Base-by-base conservation (phyloP, 2,797 vertebrate species). In the Gambelia wislizenii region DNA sequence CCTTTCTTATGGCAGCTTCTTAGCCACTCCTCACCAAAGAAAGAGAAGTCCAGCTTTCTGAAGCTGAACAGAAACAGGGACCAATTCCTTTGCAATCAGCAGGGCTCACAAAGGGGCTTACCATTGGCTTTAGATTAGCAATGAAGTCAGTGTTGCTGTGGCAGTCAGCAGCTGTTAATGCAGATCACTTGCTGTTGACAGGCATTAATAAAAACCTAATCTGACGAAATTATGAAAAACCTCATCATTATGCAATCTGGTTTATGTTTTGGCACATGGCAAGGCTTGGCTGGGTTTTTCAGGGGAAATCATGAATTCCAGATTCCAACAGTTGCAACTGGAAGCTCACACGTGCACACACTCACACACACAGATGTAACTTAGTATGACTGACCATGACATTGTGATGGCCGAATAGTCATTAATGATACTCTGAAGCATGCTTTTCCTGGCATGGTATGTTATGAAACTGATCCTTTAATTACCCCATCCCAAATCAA, bases 151-250 rank as follows among this genome's bases (percentile, higher is more conserved):
- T 49, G 75, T 20, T 59, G 56, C 93, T 92, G 95, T 75, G 91
- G 94, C 87, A 93, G 80, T 42, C 52, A 91, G 94, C n/a, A 83
- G 96, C 96, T 96, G 96, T 94, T 96, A 96, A 97, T 95, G 96
- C 96, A 97, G 96, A 88, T 96, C 96, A 95, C 96, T 96, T 97
- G 96, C 97, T 97, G 97, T 97, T 98, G 97, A 98, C 97, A 98
- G 97, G 96, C 96, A 97, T 98, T 97, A 97, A 98, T 98, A 97
- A 98, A 97, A 97, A 95, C 85, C 96, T 97, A 97, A 98, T 97
- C 97, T 97, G 97, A 97, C 96, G 95, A 97, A 97, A 98, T 97
- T 97, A 97, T 97, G 96, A 95, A 97, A 97, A 97, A 97, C 94
- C 96, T 95, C 91, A 93, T 92, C 96, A 96, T 97, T 96, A 97